A percentile compares a stretch with the other conserved stretches of the same genome.
Evolutionary conservation across 2,888 invertebrate species (phyloP).

Genomic region (Drosophila sordidapex): DNA sequence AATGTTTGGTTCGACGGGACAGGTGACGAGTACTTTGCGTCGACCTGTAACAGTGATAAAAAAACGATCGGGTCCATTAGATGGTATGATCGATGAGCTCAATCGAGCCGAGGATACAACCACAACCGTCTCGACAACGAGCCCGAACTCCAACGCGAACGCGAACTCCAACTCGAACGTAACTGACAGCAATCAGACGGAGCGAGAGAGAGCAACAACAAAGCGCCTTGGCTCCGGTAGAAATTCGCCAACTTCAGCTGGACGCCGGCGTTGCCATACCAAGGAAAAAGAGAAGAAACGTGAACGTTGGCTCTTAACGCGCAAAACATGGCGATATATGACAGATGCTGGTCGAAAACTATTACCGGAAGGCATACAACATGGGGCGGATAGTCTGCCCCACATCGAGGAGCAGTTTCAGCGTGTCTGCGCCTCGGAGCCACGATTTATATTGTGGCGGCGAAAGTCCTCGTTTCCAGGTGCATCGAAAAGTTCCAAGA

Average conservation of each 20-base stretch:
- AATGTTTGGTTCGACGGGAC: slow-evolving; percentile 14
- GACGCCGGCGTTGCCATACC: slow-evolving; percentile 40
- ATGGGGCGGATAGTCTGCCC: slow-evolving; percentile 91
- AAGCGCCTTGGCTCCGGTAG: neutral
- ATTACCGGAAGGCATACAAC: slow-evolving; percentile 92
- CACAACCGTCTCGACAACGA: neutral
- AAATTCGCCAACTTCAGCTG: slow-evolving; percentile 25
- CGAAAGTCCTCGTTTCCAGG: slow-evolving; percentile 92
- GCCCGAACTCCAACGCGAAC: neutral
- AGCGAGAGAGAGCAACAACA: neutral
- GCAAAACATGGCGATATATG: slow-evolving; percentile 97
- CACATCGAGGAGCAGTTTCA: slow-evolving; percentile 94
- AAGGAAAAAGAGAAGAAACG: slow-evolving; percentile 77
- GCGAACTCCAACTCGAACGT: neutral
- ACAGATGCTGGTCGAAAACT: slow-evolving; percentile 94
- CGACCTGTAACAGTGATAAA: slow-evolving; percentile 64
- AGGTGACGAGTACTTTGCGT: slow-evolving; percentile 35
- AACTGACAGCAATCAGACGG: slow-evolving; percentile 5
- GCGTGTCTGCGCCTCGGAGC: slow-evolving; percentile 91
- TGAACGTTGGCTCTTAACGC: slow-evolving; percentile 94
- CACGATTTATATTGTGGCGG: slow-evolving; percentile 91
- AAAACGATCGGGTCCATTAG: slow-evolving; percentile 74
- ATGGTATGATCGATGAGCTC: slow-evolving; percentile 63
- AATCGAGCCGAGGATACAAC: slow-evolving; percentile 12
- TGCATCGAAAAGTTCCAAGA: slow-evolving; percentile 62